phyloP scores from a whole-genome alignment of 2,113 vertebrate genomes.

The Myotis yumanensis region DNA sequence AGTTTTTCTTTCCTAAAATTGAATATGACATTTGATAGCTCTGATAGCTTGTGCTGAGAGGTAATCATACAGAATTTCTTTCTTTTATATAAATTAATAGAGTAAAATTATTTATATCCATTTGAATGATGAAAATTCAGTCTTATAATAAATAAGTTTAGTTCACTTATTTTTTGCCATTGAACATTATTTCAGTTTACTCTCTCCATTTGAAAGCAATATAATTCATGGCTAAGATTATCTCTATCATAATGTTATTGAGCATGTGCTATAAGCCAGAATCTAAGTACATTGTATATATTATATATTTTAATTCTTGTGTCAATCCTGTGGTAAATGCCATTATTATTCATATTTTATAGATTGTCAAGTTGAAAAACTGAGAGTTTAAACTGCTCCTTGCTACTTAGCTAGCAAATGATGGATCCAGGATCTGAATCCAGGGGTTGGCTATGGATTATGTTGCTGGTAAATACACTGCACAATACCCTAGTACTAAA shows the following conservation, averaged over 20 bases:
- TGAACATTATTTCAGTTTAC: background rate
- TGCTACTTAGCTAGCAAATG: background rate
- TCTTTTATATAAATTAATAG: background rate
- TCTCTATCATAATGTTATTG: background rate
- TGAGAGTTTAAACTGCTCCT: background rate
- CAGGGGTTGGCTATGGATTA: background rate
- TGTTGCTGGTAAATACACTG: background rate
- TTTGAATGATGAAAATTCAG: constrained; percentile 18
- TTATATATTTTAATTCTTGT: background rate
- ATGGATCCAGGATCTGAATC: background rate
- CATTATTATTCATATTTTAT: constrained; percentile 2
- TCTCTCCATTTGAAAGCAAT: background rate
- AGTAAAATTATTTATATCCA: background rate
- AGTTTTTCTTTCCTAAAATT: background rate
- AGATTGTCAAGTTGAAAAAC: background rate
- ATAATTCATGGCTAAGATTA: background rate
- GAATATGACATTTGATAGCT: background rate
- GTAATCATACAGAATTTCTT: background rate
- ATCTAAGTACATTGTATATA: background rate
- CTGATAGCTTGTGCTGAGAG: background rate
- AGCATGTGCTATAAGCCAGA: background rate
- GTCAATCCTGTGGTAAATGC: background rate
- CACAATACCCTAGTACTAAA: background rate
- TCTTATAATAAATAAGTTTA: background rate
- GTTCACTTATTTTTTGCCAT: background rate